Base-by-base conservation (phyloP, 2,113 vertebrate genomes). In the Semnopithecus entellus region DNA sequence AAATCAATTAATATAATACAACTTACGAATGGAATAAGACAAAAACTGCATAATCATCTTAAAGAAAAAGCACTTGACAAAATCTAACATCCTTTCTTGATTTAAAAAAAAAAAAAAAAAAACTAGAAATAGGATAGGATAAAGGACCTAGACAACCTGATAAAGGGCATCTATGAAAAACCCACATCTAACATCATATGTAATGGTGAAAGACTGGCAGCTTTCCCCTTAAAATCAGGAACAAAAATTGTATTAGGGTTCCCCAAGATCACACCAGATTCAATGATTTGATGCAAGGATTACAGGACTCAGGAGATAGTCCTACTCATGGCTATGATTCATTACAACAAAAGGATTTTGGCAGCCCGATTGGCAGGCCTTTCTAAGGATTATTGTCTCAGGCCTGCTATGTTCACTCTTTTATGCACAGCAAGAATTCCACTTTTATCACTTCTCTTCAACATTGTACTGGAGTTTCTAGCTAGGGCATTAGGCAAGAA, bases 191-290 rank as follows among this genome's bases (percentile, higher is more conserved):
- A 50, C 27, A 40, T 78, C 13, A 27, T 79, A 20, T 48, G 43
- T 79, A 93, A 57, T 79, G 86, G 18, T 90, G 50, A 66, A 70
- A 82, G 48, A 68, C 75, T 38, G 16, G 43, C 16, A 83, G 17
- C 57, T 96, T 97, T 88, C 52, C 30, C n/a, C 32, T 52, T 95
- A 79, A 91, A 23, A 91, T 79, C 45, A 85, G 68, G 38, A 95
- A 76, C 11, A 75, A 59, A 78, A 91, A 38, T 72, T 66, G 6
- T 82, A 20, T 57, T 17, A 18, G 16, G 6, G 3, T 27, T 48
- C 22, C 5, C 25, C 52, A 95, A 66, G 55, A 48, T 61, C 64
- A 87, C 38, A 57, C 35, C 5, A 87, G 17, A 20, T 83, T 90
- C 22, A 5, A 64, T 38, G 32, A 38, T 88, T 88, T n/a, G 2